Conservation (phyloP, 2,113 vertebrate species). For the Silurus asotus region DNA sequence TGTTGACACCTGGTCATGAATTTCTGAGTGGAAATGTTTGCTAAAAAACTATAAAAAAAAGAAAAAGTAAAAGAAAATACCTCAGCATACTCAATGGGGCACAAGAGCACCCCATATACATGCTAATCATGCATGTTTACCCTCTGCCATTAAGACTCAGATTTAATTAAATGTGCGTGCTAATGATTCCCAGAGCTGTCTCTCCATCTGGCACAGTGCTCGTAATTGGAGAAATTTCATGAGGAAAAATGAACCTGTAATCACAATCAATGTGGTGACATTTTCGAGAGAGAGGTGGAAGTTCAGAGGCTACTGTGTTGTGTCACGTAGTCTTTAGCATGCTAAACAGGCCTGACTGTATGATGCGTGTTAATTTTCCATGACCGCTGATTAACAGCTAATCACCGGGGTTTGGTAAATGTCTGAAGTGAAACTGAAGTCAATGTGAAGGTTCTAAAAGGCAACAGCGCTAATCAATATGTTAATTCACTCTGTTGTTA, state of each 20-base stretch:
- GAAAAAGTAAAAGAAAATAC: neutral
- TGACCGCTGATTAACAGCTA: neutral
- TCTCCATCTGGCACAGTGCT: neutral
- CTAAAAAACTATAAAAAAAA: neutral
- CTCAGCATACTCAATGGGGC: neutral
- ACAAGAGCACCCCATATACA: neutral
- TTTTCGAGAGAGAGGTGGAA: neutral
- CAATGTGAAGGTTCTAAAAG: neutral
- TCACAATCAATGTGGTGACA: constrained; percentile 15
- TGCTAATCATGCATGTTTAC: constrained; percentile 12
- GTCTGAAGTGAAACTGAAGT: neutral
- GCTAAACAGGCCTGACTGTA: neutral
- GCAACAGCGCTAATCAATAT: neutral
- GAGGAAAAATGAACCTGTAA: neutral
- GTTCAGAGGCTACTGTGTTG: neutral
- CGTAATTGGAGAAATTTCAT: constrained; percentile 2
- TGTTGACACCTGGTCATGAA: neutral
- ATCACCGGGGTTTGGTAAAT: neutral
- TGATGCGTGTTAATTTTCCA: neutral
- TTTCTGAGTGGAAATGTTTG: neutral
- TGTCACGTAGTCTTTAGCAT: neutral
- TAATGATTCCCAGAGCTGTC: neutral
- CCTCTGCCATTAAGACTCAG: neutral
- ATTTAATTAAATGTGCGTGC: neutral
- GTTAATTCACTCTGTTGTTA: neutral